Evolutionary conservation across 2,888 invertebrate genomes (phyloP), one percentile per base, ranked within the genome.

Genomic region (Eilema griseolum): DNA sequence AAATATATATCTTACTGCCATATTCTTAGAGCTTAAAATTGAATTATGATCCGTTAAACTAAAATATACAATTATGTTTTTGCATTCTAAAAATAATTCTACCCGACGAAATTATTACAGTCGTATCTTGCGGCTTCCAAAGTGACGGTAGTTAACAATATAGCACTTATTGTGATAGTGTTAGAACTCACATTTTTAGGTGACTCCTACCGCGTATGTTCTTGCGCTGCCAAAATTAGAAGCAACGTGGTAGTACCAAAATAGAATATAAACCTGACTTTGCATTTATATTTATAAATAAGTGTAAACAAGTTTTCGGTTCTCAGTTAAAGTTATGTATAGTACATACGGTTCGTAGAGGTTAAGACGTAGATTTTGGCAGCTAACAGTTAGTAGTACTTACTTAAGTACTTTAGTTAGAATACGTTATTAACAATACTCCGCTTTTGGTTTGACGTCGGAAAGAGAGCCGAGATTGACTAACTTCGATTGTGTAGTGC

Each of bases 281-380:
- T 82, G 75, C 76, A 78, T 82, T 78, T 82, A 81, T 82, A 85
- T 82, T 78, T 82, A 81, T 83, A 85, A 84, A 84, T 85, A 83
- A 52, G n/a, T 80, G 67, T 66, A 78, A 74, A 79, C 77, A 77
- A 70, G 75, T 78, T 74, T 75, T 72, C 52, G 66, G 31, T 67
- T 66, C 71, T 70, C 63, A 41, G 63, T 74, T 73, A 61, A 72
- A 61, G 67, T 77, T 74, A 61, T 68, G 46, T 46, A 52, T n/a
- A n/a, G 20, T 52, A n/a, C n/a, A n/a, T n/a, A n/a, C 4, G 1
- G n/a, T 20, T 52, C n/a, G 52, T 52, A 41, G 41, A 41, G 41
- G 41, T 41, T 14, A 41, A 41, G 14, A 16, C 41, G 41, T 16
- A 41, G 14, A 41, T 41, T 41, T 14, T 41, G 10, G 16, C 41